Evolutionary conservation across 2,888 invertebrate species (phyloP), one percentile per base, ranked within the genome.

Genomic region (Cephus rjabovi): DNA sequence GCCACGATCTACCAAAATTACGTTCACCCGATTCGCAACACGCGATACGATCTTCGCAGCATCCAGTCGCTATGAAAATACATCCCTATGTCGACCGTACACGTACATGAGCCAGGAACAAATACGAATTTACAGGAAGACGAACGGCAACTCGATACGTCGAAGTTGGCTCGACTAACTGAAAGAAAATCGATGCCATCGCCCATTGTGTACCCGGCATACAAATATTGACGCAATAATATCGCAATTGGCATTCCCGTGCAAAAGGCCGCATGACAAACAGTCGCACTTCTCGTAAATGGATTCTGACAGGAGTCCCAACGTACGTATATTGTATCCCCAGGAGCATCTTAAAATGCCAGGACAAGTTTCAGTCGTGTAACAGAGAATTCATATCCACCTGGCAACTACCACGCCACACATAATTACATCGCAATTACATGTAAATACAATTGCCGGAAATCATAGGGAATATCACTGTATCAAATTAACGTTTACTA

Each of bases 401-500:
- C 40, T 6, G 15, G 15, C 40, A 15, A 15, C 40, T 40, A 40
- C 23, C 56, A 87, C 87, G 86, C 84, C 86, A 83, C 83, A 84
- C 82, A 81, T 81, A 83, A 87, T 87, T 88, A 90, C 89, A 89
- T 89, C 85, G 87, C 87, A 87, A 88, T 90, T 90, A 86, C 85
- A 85, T 87, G 86, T 85, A 88, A 90, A 90, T 90, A 89, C 87
- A 87, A 87, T 86, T 87, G 85, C 85, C 84, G 86, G 83, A 88
- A 88, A 89, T 90, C 89, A 90, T 88, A 89, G 88, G 84, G 85
- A 87, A 88, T 87, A 89, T 90, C 90, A 88, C 87, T 89, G 88
- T 86, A 89, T 89, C 90, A 89, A 90, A 90, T 91, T 90, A 91
- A 89, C 90, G 85, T 89, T 89, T 88, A 33, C n/a, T 6, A 23